Evolutionary conservation across 2,113 vertebrate species (phyloP), one percentile per base, ranked within the genome.

Genomic region (Rousettus leschenaultii): DNA sequence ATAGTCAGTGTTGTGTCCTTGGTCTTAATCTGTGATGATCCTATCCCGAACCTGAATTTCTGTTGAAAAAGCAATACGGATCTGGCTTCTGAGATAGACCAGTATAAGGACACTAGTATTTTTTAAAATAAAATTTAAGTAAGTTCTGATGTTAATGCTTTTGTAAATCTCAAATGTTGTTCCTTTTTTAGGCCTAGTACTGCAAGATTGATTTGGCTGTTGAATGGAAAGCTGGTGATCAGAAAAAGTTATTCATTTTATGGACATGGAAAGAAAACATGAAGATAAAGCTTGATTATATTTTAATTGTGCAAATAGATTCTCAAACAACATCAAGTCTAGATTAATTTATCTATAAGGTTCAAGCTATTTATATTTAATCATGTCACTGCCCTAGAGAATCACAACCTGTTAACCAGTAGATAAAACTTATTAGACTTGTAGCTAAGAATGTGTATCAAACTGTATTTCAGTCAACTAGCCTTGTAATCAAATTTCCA

Each of bases 41-140:
- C 90, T 98, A 98, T 98, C 98, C 98, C 98, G 97, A 99, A 98
- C 94, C 98, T 98, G 98, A 99, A 98, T 93, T 97, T 61, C 18
- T n/a, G 98, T 98, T 22, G 98, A 98, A 98, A 97, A 98, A 98
- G 55, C 5, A 78, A 73, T 28, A 94, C 24, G 86, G 97, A 97
- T 98, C 97, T 98, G 97, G 96, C 96, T 98, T 92, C 97, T 98
- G 96, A 98, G 95, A 94, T 97, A 11, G 91, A 95, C 84, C 53
- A 28, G 91, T 87, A 10, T 7, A 82, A 85, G 74, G 33, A 85
- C n/a, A 66, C 15, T 9, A 28, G 7, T 63, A 15, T 71, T 79
- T 68, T 86, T 63, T 3, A 28, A 14, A 53, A 38, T 15, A 1
- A 61, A 43, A 22, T 24, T 74, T 53, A 38, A n/a, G 7, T 30